A percentile compares a stretch with the other conserved stretches of the same genome.
Conservation (phyloP, 2,888 invertebrate species). For the Nesidiocoris tenuis region DNA sequence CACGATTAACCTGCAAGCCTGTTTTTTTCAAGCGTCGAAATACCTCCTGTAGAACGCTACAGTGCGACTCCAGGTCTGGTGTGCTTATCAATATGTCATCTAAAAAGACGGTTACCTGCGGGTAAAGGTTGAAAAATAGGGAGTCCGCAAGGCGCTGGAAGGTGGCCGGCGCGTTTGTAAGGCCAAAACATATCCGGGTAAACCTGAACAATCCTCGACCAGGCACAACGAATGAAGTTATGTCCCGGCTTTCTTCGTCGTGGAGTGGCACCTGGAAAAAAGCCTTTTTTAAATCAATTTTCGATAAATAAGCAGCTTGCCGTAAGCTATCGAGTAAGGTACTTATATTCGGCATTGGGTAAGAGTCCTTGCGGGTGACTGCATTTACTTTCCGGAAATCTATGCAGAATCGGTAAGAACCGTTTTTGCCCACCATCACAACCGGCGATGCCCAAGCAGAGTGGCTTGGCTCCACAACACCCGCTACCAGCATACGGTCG, state of each 20-base stretch:
- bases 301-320: conserved; percentile 24
- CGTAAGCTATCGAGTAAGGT: conserved; percentile 11
- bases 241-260: neutral
- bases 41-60: neutral
- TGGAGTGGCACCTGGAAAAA: conserved; percentile 5
- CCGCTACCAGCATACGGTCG: conserved; percentile 52
- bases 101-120: conserved; percentile 16
- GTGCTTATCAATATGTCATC: conserved; percentile 22
- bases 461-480: conserved; percentile 52
- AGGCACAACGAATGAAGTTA: conserved; percentile 2
- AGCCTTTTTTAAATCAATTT: conserved; percentile 22
- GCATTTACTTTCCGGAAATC: conserved; percentile 54
- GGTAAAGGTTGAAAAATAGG: conserved; percentile 19
- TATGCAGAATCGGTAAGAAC: conserved; percentile 52
- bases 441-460: conserved; percentile 46
- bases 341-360: conserved; percentile 53
- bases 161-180: conserved; percentile 32
- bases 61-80: neutral
- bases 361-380: conserved; percentile 52
- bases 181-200: conserved; percentile 49
- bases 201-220: conserved; percentile 39
- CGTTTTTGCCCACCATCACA: conserved; percentile 52
- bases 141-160: conserved; percentile 7
- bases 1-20: conserved; percentile 7
- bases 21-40: conserved; percentile 31